A percentile compares a stretch with the other conserved stretches of the same genome.
phyloP scores from a whole-genome alignment of 2,113 vertebrate species.

The Pleuronectes platessa region DNA sequence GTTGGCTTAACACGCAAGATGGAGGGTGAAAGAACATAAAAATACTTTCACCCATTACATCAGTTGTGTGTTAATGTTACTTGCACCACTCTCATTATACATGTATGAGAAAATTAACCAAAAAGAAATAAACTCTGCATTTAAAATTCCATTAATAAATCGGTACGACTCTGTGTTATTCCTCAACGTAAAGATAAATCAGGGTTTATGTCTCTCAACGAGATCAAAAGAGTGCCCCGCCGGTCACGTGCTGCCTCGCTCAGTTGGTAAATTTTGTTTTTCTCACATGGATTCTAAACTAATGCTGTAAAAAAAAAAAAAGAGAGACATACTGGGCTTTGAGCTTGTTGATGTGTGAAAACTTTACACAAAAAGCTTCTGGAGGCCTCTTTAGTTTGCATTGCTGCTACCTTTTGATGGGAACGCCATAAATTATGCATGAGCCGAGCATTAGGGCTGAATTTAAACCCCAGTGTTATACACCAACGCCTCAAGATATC shows the following conservation, averaged over 20 bases:
- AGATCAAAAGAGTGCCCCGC: constrained; percentile 34
- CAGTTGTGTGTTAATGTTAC: constrained; percentile 10
- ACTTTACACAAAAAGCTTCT: constrained; percentile 77
- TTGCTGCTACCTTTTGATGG: constrained; percentile 80
- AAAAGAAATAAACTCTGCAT: constrained; percentile 50
- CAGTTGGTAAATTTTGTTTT: constrained; percentile 26
- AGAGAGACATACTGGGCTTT: constrained; percentile 56
- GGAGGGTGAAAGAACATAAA: constrained; percentile 37
- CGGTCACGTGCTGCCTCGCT: not conserved
- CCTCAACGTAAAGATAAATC: constrained; percentile 34
- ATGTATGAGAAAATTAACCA: constrained; percentile 50
- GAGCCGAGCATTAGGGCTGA: constrained; percentile 75
- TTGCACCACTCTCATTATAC: constrained; percentile 52
- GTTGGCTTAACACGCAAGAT: constrained; percentile 57
- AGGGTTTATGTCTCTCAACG: constrained; percentile 20
- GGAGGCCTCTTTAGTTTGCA: constrained; percentile 75
- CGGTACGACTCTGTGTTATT: constrained; percentile 20
- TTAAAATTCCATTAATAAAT: constrained; percentile 54
- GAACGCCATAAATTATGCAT: constrained; percentile 82
- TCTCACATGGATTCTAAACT: constrained; percentile 48
- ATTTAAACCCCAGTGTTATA: constrained; percentile 81
- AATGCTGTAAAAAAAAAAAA: constrained; percentile 45
- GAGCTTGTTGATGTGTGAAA: constrained; percentile 79
- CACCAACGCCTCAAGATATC: constrained; percentile 81
- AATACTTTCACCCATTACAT: constrained; percentile 26